phyloP scores from a whole-genome alignment of 2,113 vertebrate species.

The Pipra filicauda region DNA sequence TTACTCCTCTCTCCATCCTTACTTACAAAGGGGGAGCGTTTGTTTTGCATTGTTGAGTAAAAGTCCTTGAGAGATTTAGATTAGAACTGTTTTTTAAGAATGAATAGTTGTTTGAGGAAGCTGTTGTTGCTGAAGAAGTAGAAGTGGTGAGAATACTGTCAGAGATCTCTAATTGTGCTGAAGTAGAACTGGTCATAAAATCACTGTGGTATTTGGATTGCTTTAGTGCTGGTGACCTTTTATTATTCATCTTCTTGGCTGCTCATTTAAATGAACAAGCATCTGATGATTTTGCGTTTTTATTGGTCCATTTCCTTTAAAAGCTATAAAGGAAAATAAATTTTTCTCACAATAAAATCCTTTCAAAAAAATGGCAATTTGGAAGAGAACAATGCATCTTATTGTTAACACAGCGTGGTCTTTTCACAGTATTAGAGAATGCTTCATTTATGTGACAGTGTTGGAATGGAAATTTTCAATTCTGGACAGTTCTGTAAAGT shows the following conservation, averaged over 20 bases:
- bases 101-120: not conserved
- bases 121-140: not conserved
- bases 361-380: not conserved
- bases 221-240: not conserved
- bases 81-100: not conserved
- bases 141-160: not conserved
- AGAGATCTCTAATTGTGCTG: not conserved
- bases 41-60: not conserved
- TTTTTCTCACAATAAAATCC: not conserved
- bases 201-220: not conserved
- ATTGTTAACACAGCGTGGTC: not conserved
- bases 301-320: constrained; percentile 32
- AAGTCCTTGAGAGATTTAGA: not conserved
- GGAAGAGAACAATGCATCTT: not conserved
- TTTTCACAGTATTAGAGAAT: not conserved
- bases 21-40: not conserved
- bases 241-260: not conserved
- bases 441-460: not conserved
- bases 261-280: not conserved
- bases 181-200: not conserved
- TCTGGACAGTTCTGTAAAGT: not conserved
- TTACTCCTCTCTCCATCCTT: not conserved
- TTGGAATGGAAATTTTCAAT: not conserved
- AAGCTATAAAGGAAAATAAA: not conserved
- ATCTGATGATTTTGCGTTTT: not conserved